Percentiles rank a stretch among this genome's conserved stretches.
These are phyloP conservation scores for Siniperca knerii DNA, from an alignment of 2,113 vertebrate species.

Conservation along the genomic window DNA sequence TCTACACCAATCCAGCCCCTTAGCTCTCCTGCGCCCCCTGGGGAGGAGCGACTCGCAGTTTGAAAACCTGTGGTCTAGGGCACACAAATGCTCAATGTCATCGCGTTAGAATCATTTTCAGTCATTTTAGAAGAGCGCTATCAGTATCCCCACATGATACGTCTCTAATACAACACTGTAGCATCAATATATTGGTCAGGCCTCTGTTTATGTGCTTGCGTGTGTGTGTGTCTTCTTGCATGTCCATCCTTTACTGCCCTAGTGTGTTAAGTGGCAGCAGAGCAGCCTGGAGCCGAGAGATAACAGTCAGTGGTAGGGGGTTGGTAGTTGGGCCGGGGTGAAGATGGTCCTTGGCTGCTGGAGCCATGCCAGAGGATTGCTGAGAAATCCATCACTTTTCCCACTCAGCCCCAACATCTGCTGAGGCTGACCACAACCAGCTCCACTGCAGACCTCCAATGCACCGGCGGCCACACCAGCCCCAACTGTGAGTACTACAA, in stretches of 20 bases:
- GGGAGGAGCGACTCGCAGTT: too few relatives aligned
- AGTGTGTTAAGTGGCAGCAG: constrained; percentile 71
- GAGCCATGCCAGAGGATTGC: constrained; percentile 67
- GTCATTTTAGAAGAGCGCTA: not conserved
- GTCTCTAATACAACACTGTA: constrained; percentile 7
- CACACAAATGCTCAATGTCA: not conserved
- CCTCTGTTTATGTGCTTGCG: not conserved
- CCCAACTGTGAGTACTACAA: constrained; percentile 3
- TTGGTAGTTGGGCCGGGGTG: not conserved
- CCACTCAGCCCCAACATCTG: constrained; percentile 58
- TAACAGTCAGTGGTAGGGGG: constrained; percentile 68
- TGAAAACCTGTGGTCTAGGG: not conserved
- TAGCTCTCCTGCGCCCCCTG: not conserved
- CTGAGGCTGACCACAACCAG: constrained; percentile 14
- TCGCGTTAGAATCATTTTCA: not conserved
- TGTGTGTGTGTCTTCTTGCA: constrained; percentile 37
- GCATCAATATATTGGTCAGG: not conserved
- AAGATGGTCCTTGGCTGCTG: constrained; percentile 53
- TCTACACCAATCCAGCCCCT: too few relatives aligned
- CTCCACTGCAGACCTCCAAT: constrained; percentile 21
- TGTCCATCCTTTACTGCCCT: constrained; percentile 71
- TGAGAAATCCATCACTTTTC: constrained; percentile 80
- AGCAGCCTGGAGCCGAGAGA: constrained; percentile 78
- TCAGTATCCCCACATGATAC: not conserved
- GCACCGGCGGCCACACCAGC: not conserved